Conservation (phyloP, 2,888 invertebrate genomes). For the Ctenicera cuprea region DNA sequence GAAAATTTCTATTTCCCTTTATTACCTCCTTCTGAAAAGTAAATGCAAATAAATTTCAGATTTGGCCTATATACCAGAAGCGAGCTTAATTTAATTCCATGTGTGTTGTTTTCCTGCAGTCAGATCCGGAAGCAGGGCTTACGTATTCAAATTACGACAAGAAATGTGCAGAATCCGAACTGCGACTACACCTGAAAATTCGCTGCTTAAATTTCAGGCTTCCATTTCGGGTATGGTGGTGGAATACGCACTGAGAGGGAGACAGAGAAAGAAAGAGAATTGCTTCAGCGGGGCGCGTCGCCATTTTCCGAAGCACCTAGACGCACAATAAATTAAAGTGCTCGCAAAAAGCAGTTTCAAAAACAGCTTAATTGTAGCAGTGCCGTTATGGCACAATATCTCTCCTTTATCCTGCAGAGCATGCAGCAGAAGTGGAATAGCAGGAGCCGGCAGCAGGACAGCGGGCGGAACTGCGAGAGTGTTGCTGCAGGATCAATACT, state of each 20-base stretch:
- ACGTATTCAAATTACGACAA: constrained; percentile 47
- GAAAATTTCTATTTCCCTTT: constrained; percentile 22
- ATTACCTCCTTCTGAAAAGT: constrained; percentile 36
- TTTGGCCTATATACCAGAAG: constrained; percentile 29
- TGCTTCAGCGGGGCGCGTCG: constrained; percentile 7
- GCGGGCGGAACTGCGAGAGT: constrained; percentile 53
- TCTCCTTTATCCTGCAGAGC: constrained; percentile 59
- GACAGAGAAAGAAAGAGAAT: not conserved
- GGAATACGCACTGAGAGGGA: not conserved
- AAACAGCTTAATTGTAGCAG: constrained; percentile 41
- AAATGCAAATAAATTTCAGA: constrained; percentile 45
- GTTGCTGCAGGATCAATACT: constrained; percentile 64
- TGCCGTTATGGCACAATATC: constrained; percentile 49
- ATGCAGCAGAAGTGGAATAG: constrained; percentile 60
- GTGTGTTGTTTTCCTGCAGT: constrained; percentile 47
- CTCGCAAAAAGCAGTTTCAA: constrained; percentile 29
- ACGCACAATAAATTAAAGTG: constrained; percentile 24
- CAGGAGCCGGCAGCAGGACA: constrained; percentile 55
- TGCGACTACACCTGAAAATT: constrained; percentile 35
- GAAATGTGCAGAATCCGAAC: constrained; percentile 38
- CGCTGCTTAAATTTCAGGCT: constrained; percentile 32
- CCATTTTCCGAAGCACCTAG: constrained; percentile 4
- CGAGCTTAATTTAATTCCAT: constrained; percentile 48
- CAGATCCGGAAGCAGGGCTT: constrained; percentile 41
- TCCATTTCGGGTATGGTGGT: not conserved